Evolutionary conservation across 2,888 invertebrate species (phyloP).

Genomic region (Julus scandinavius): DNA sequence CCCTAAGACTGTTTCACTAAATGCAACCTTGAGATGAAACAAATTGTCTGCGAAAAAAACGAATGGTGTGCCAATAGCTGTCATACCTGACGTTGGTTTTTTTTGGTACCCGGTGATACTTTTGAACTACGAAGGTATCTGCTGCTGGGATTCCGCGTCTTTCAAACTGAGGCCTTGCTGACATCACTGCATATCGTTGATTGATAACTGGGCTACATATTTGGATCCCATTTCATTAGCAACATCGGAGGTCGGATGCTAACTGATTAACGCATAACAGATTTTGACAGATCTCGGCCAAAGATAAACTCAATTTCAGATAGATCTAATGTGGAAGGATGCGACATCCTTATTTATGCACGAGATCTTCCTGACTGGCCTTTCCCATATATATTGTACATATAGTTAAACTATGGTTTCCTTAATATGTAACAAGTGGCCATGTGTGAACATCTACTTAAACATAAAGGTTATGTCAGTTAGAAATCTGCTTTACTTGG

Average conservation of each 20-base stretch:
- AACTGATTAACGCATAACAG: neutral
- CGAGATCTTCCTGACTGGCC: neutral
- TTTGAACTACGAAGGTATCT: neutral
- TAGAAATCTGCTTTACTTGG: neutral
- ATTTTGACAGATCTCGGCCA: slow-evolving; percentile 33
- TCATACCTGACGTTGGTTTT: neutral
- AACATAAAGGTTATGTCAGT: neutral
- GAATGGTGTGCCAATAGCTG: slow-evolving; percentile 9
- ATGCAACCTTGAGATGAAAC: neutral
- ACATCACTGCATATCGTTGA: neutral
- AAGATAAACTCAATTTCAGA: neutral
- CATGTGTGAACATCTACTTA: neutral
- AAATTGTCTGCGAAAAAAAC: neutral
- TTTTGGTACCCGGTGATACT: neutral
- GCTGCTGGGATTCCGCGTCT: neutral
- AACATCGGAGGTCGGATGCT: neutral
- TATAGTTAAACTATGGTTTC: no score
- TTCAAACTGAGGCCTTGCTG: neutral
- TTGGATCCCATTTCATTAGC: slow-evolving; percentile 7
- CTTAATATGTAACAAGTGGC: neutral
- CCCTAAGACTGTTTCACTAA: neutral
- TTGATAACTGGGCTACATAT: slow-evolving; percentile 12
- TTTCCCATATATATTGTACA: no score
- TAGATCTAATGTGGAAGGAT: neutral
- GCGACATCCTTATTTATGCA: neutral